These are phyloP conservation scores for Amblyjoppa proteus DNA, from an alignment of 2,888 invertebrate species.

Conservation along the genomic window DNA sequence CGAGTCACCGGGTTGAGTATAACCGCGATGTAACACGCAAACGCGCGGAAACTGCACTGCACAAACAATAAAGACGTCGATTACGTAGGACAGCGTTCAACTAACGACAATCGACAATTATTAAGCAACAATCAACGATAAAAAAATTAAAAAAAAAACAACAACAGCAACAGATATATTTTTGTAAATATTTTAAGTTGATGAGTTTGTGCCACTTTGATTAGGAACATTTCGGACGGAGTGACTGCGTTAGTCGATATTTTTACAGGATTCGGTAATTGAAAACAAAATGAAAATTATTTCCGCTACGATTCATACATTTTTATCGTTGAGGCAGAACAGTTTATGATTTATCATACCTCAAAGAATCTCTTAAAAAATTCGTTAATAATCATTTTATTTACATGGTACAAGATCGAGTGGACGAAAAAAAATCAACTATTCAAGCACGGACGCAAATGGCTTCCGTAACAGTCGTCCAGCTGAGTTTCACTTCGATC, in stretches of 20 bases:
- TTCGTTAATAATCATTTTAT: no score
- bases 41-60: not conserved
- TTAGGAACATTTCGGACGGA: not conserved
- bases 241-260: not conserved
- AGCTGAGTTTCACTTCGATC: no score
- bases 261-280: not conserved
- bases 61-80: not conserved
- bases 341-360: no score
- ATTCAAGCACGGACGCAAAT: no score
- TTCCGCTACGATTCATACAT: no score
- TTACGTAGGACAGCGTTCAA: conserved; percentile 2
- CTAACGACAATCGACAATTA: not conserved
- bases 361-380: no score
- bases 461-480: no score
- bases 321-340: no score
- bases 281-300: not conserved
- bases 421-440: no score
- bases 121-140: not conserved
- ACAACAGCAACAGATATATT: not conserved
- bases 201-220: not conserved
- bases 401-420: no score
- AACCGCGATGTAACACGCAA: conserved; percentile 13
- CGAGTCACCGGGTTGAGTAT: not conserved
- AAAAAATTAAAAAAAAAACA: not conserved
- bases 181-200: not conserved